Base-by-base conservation (phyloP, 2,113 vertebrate species). In the Alexandromys fortis region DNA sequence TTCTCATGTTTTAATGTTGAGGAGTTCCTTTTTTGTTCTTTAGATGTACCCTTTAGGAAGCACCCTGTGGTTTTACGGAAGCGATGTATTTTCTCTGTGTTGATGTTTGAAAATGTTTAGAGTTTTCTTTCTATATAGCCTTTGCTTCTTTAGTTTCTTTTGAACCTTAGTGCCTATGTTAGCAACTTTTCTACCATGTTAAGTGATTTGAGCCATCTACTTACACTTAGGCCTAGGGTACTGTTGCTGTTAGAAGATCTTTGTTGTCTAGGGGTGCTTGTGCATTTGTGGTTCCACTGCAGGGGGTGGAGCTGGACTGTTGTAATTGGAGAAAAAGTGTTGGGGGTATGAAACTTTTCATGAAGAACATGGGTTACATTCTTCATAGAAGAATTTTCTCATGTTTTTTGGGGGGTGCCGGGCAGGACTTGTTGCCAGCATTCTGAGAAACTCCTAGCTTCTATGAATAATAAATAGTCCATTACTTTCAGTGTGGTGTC, bases 131-230 rank as follows among this genome's bases (percentile, higher is more conserved):
- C 35, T 49, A 7, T 3, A 22, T 42, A 16, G 22, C 49, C 6
- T 79, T 83, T 61, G 22, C 67, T 95, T 86, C 77, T 77, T 91
- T 81, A n/a, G 13, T 86, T 68, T 55, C 68, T 89, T 91, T 79
- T 76, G 17, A 2, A 45, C 72, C 58, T 7, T 82, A 42, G 28
- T 13, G 45, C 52, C 35, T 47, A 35, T 58, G 24, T 52, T 58
- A 77, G 45, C 12, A 38, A 3, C 4, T 93, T 67, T 75, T n/a
- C 63, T 73, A 55, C 82, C 63, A 67, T 72, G 38, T n/a, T 61
- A 68, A 22, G n/a, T 92, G 61, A 75, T 87, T 92, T 75, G 58
- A 75, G 61, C 58, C 21, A 19, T 38, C 67, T 75, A 45, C 30
- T 90, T 10, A 35, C 13, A 70, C 17, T 65, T 92, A 21, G 67